Percentiles rank a stretch among this genome's conserved stretches.
phyloP scores from a whole-genome alignment of 1,140 invertebrate species.

The Eciton burchellii region DNA sequence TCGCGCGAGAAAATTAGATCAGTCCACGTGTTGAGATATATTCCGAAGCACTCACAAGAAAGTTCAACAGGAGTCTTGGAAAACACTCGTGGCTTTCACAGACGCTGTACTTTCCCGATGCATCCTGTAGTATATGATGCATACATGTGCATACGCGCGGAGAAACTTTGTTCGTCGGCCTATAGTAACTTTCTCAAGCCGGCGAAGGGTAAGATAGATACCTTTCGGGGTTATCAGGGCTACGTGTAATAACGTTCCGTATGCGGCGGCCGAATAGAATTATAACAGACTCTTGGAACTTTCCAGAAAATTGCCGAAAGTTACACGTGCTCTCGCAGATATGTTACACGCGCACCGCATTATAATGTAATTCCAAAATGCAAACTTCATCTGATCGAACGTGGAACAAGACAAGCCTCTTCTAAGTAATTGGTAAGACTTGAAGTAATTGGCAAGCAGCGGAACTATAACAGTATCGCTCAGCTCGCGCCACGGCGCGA shows the following conservation, averaged over 20 bases:
- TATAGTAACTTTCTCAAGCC: constrained; percentile 58
- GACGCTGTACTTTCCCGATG: constrained; percentile 25
- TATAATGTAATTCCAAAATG: constrained; percentile 52
- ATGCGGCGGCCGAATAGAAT: constrained; percentile 70
- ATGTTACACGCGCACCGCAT: constrained; percentile 35
- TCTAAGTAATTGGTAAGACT: background rate
- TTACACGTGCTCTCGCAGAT: constrained; percentile 41
- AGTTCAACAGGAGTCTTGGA: background rate
- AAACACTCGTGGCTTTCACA: constrained; percentile 35
- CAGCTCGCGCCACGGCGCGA: background rate
- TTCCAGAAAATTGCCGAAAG: constrained; percentile 70
- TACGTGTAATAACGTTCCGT: constrained; percentile 72
- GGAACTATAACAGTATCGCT: background rate
- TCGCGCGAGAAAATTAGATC: background rate
- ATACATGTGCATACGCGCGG: constrained; percentile 13
- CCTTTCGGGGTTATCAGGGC: constrained; percentile 62
- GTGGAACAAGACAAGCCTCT: constrained; percentile 43
- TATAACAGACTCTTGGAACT: constrained; percentile 69
- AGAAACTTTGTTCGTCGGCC: constrained; percentile 57
- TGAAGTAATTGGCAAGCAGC: constrained; percentile 14
- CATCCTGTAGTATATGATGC: background rate
- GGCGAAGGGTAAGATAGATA: constrained; percentile 59
- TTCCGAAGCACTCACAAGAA: constrained; percentile 19
- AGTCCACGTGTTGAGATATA: constrained; percentile 2
- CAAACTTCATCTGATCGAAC: constrained; percentile 48